Base-by-base conservation (phyloP, 2,797 vertebrate species). In the Scyliorhinus canicula region DNA sequence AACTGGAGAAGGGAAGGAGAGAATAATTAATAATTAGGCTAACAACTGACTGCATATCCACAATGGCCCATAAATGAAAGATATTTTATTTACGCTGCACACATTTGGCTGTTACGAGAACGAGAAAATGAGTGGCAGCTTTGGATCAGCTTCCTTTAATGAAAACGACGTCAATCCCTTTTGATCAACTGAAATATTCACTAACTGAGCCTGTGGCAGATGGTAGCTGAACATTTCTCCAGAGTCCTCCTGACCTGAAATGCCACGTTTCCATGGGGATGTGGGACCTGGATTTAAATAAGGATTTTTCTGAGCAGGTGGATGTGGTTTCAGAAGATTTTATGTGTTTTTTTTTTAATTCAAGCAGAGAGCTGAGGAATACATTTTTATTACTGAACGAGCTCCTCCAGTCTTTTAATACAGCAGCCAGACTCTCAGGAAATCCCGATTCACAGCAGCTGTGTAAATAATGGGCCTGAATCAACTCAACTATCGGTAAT, bases 91-190 rank as follows among this genome's bases (percentile, higher is more conserved):
- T n/a, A 60, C n/a, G 24, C 69, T n/a, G n/a, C n/a, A 9, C 31
- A 63, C 50, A 63, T 91, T 63, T 63, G 88, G n/a, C 88, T 63
- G 57, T 21, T 11, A 24, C 60, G 28, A n/a, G 65, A 31, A 44
- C 50, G 14, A 84, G 71, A 77, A 79, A 94, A 74, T 65, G 19
- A 94, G 28, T 71, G 93, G 69, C 44, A 94, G 93, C 67, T 94
- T 74, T 94, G 67, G 93, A 94, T 94, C 93, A 55, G 50, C 67
- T 52, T 71, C 93, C 93, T 71, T 69, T n/a, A 74, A 94, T 74
- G 47, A 74, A 94, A 94, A 74, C 31, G 4, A 74, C 74, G 93
- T 74, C 65, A 94, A 94, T 94, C 93, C 93, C 55, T 50, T 71
- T 52, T 94, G 67, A 94, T 94, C 50, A 74, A 94, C 31, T 50